Base-by-base conservation (phyloP, 2,888 invertebrate genomes). In the Dicranocentrus wangi region DNA sequence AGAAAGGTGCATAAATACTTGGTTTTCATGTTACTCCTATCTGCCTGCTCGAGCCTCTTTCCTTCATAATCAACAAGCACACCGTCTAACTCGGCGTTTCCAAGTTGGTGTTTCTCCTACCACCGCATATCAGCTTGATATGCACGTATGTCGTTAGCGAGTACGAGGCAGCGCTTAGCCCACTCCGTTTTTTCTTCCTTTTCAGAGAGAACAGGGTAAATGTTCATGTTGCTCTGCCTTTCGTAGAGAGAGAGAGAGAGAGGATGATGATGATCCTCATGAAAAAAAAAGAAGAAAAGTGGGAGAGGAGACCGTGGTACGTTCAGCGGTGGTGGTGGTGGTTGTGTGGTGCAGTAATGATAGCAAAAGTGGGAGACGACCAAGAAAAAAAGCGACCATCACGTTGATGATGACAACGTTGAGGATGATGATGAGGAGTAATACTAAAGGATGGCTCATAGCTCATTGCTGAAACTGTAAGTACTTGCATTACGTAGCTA, bases 401-500 rank as follows among this genome's bases (percentile, higher is more conserved):
- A 42, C 21, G 61, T 61, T 65, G 65, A 65, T 65, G 65, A 65
- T 65, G 43, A 65, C 65, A 65, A 65, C 43, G 65, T 65, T 61
- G 61, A n/a, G 61, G 61, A 61, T 28, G 28, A 65, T 43, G 65
- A 65, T 65, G 42, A 42, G 19, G 19, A 65, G 42, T 60, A 32
- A 60, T 32, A 28, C 28, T 32, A 17, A 60, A 60, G 32, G 60
- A 60, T 17, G 32, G 32, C 13, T 60, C 60, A 28, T 43, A 39
- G 61, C 76, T 76, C 76, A 68, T 51, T 76, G 27, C 47, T 10
- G 55, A 72, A 72, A 72, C 25, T 42, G 47, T 53, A 76, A 68
- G 76, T 47, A 32, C 76, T 76, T 68, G 53, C 47, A 68, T 60
- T 60, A 60, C 42, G 53, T 42, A 28, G 53, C 61, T 63, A 21